A percentile compares a stretch with the other conserved stretches of the same genome.
Conservation (phyloP, 2,888 invertebrate species). For the Myopa tessellatipennis region DNA sequence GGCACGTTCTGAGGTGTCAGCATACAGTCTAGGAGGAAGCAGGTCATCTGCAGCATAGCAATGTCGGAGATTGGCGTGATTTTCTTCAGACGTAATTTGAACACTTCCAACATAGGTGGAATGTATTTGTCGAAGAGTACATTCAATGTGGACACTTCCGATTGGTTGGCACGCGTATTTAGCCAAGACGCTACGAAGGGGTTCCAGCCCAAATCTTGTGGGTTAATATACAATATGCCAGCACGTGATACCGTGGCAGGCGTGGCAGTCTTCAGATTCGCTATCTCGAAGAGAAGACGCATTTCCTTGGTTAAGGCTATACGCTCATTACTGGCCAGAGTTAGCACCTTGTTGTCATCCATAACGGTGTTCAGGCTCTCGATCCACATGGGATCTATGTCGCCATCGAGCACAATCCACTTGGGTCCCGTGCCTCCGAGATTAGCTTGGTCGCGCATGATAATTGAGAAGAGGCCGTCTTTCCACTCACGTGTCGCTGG, state of each 20-base stretch:
- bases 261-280: conserved; percentile 89
- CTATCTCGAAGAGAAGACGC: conserved; percentile 94
- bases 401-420: conserved; percentile 96
- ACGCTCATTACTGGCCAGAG: conserved; percentile 93
- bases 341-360: conserved; percentile 96
- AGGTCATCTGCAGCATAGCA: conserved; percentile 88
- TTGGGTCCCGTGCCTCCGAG: conserved; percentile 86
- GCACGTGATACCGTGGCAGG: conserved; percentile 96
- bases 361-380: conserved; percentile 95
- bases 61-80: conserved; percentile 92
- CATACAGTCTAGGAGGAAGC: conserved; percentile 86
- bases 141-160: conserved; percentile 83
- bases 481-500: conserved; percentile 95
- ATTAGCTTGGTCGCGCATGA: conserved; percentile 94
- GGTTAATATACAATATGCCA: conserved; percentile 94
- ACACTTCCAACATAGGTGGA: conserved; percentile 83
- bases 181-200: conserved; percentile 92
- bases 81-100: conserved; percentile 80
- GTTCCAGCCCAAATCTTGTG: conserved; percentile 94
- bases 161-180: conserved; percentile 77
- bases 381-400: conserved; percentile 99
- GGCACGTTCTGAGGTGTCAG: conserved; percentile 84
- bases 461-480: conserved; percentile 87
- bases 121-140: conserved; percentile 95
- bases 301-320: conserved; percentile 90